Base-by-base conservation (phyloP, 2,888 invertebrate genomes). In the Lasioglossum morio region DNA sequence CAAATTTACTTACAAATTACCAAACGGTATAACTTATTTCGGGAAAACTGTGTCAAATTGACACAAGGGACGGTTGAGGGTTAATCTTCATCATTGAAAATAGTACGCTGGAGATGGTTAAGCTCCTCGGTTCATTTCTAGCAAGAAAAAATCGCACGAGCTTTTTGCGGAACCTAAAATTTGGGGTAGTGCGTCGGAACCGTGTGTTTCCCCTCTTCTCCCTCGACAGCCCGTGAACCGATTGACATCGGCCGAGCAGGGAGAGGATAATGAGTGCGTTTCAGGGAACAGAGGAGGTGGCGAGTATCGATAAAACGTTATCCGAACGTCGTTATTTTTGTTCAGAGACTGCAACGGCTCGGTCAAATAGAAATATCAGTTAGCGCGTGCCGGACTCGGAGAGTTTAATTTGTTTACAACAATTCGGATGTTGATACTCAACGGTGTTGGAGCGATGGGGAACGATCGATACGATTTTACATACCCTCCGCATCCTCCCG, bases 381-480 rank as follows among this genome's bases (percentile, higher is more conserved):
- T 73, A 1, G 30, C 14, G 34, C 34, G 16, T 3, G 2, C 2
- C 16, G 1, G 0, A 37, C 4, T 19, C 16, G 73, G 37, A 66
- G 63, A 34, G 72, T 76, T 63, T 12, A 63, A 72, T 81, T 82
- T 72, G 76, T 81, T 83, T 66, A 63, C 37, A 83, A 83, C 63
- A 53, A 81, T 81, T 34, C n/a, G 43, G 14, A 8, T 30, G 7
- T 72, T 10, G 37, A 37, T 37, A 37, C 34, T 23, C n/a, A 10
- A 23, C 69, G 23, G 69, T 12, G 37, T 23, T 12, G 48, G 7
- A 1, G 2, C 48, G 27, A 37, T 12, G 8, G 27, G 27, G 19
- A 14, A 10, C 14, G 53, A 60, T 80, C 14, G 48, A n/a, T 43
- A 40, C 10, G 19, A 73, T 73, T 57, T 57, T 16, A 14, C 19